Conservation (phyloP, 2,113 vertebrate genomes). For the Sphyrna mokarran region DNA sequence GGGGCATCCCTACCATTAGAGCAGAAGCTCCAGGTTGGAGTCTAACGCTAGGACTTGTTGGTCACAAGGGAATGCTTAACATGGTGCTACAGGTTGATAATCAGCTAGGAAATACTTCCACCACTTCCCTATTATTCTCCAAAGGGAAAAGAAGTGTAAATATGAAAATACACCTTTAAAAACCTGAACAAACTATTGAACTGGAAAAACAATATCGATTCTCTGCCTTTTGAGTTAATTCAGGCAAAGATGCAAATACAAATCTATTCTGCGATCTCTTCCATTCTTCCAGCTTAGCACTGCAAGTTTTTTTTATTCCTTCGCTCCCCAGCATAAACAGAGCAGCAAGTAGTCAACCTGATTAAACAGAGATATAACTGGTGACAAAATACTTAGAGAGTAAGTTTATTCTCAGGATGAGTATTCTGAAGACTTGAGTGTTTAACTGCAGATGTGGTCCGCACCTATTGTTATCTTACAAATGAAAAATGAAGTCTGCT, state of each 20-base stretch:
- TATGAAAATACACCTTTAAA: no score
- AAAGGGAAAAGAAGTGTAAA: no score
- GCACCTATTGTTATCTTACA: background rate
- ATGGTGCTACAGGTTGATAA: no score
- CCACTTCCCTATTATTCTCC: no score
- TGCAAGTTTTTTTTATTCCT: background rate
- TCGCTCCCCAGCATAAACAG: background rate
- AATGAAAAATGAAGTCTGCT: background rate
- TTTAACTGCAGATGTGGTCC: background rate
- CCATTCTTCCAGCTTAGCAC: background rate
- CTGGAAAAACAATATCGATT: background rate
- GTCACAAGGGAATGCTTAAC: no score
- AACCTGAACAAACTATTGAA: background rate
- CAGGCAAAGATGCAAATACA: background rate
- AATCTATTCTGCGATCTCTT: background rate
- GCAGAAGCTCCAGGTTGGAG: no score
- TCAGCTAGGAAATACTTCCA: no score
- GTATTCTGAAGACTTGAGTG: background rate
- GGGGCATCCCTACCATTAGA: no score
- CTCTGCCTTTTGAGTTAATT: background rate
- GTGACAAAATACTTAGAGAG: background rate
- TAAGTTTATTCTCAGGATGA: background rate
- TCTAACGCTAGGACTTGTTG: no score
- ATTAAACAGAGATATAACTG: background rate
- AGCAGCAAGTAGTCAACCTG: background rate